phyloP scores from a whole-genome alignment of 2,113 vertebrate species.

The Arizona elegans region DNA sequence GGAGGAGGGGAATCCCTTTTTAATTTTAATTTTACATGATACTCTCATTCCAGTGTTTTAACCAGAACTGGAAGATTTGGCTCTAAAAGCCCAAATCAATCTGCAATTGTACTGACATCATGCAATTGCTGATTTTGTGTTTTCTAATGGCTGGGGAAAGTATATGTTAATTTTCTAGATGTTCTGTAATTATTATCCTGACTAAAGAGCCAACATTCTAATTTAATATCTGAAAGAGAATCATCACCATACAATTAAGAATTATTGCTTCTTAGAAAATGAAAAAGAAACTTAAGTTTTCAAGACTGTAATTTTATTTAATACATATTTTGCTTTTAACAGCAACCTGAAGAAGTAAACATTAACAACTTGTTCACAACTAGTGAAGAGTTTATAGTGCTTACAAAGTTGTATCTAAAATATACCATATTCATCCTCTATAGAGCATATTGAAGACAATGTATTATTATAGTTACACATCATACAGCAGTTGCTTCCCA shows the following conservation, averaged over 20 bases:
- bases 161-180: constrained; percentile 10
- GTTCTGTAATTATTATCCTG: constrained; percentile 26
- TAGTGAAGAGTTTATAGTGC: constrained; percentile 63
- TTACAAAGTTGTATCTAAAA: constrained; percentile 73
- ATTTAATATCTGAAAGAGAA: constrained; percentile 15
- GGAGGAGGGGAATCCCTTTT: not conserved
- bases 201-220: constrained; percentile 35
- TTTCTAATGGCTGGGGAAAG: not conserved
- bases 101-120: not conserved
- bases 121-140: not conserved
- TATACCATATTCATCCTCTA: constrained; percentile 68
- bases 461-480: constrained; percentile 53
- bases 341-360: constrained; percentile 69
- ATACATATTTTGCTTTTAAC: constrained; percentile 73
- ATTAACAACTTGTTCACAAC: constrained; percentile 59
- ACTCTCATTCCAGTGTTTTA: not conserved
- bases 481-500: constrained; percentile 53
- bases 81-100: constrained; percentile 29
- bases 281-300: constrained; percentile 55
- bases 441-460: constrained; percentile 62
- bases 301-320: constrained; percentile 65
- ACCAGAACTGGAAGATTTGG: not conserved
- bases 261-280: constrained; percentile 28
- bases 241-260: constrained; percentile 25
- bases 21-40: not conserved